Evolutionary conservation across 2,113 vertebrate genomes (phyloP), one percentile per base, ranked within the genome.

Genomic region (Grammomys dolichurus): DNA sequence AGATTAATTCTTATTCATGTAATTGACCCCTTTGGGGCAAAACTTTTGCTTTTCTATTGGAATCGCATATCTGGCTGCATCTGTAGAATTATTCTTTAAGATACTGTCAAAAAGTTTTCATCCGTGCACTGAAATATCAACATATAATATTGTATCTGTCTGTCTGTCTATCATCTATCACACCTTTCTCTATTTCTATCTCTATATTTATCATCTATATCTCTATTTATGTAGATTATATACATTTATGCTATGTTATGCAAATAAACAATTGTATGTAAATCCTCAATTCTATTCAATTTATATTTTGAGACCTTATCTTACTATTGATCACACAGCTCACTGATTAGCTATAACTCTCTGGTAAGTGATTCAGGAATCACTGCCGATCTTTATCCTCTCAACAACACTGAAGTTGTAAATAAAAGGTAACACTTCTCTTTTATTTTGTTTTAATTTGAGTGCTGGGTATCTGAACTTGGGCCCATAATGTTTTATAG

Each of bases 31-130:
- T 48, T 69, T 92, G 28, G 20, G 87, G 91, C 86, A 78, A 93
- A 94, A 70, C 7, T 92, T 43, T 80, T 72, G 36, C 72, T 84
- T n/a, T 73, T 77, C 54, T 72, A 90, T 81, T 17, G 2, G 46
- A 82, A 96, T 60, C 73, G n/a, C 11, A 40, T 70, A 91, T 80
- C 67, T 87, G 33, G 22, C 46, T 89, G 31, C 24, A 92, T 4
- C 77, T 75, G 40, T 2, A 2, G 31, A 84, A 82, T 84, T 63
- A 81, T 87, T 94, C 33, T 89, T 60, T 89, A 75, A 94, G 51
- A 87, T n/a, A 63, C 60, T 96, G 78, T 93, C 73, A 56, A 89
- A 60, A 94, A 89, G 93, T 1, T 14, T 94, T 94, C 65, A 94
- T 91, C 60, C 22, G 20, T 43, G 43, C 77, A 20, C 87, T 84